These are phyloP conservation scores for Zapus hudsonius DNA, from an alignment of 2,113 vertebrate genomes.

Conservation along the genomic window DNA sequence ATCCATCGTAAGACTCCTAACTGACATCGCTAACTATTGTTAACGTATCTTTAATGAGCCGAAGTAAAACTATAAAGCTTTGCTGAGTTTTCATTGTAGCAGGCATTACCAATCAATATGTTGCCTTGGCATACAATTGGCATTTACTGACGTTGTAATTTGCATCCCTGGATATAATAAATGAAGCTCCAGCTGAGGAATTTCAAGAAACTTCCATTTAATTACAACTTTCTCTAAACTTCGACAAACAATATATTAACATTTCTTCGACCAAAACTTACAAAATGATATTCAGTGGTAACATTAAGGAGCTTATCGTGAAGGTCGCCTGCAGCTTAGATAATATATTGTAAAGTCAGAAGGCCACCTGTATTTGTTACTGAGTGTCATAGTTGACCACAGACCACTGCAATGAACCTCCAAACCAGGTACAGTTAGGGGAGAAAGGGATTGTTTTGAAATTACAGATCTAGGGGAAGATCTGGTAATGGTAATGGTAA, in stretches of 20 bases:
- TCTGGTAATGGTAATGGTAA: too few species aligned
- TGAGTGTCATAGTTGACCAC: too few species aligned
- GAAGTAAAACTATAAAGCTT: neutral
- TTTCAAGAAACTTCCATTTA: neutral
- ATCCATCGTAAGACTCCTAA: neutral
- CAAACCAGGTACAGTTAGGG: too few species aligned
- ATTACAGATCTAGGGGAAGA: too few species aligned
- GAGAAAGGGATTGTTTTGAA: too few species aligned
- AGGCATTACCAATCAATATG: neutral
- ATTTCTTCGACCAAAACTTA: constrained; percentile 1
- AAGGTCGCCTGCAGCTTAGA: neutral
- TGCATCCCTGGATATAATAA: neutral
- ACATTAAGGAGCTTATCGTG: neutral
- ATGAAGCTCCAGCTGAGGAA: neutral
- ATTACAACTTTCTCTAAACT: neutral
- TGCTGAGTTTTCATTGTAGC: neutral
- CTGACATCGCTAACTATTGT: neutral
- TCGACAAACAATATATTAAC: neutral
- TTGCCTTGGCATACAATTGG: neutral
- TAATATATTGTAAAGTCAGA: neutral
- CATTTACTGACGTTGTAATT: neutral
- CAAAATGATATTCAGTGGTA: neutral
- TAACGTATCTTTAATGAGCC: neutral
- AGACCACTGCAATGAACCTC: too few species aligned
- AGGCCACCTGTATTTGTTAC: neutral